phyloP scores from a whole-genome alignment of 2,113 vertebrate species.

The Clupea harengus region DNA sequence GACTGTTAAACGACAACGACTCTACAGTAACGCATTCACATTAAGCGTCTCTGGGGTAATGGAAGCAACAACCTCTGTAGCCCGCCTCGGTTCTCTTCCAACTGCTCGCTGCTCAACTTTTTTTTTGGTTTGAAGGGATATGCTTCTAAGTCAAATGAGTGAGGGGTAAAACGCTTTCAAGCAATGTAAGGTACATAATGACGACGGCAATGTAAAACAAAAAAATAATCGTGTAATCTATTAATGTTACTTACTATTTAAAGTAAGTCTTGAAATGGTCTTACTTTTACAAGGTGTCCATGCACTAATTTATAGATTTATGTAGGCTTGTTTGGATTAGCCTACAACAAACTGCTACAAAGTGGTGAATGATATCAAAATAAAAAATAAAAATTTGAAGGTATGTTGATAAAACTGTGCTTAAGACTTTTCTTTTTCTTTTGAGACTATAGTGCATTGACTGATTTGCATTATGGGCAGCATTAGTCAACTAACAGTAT shows the following conservation, averaged over 20 bases:
- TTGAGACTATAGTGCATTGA: not conserved
- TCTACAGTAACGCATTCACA: slow-evolving; percentile 68
- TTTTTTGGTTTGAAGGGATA: not conserved
- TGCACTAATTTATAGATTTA: no score
- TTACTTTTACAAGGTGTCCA: no score
- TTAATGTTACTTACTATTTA: no score
- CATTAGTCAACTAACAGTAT: not conserved
- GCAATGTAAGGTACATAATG: not conserved
- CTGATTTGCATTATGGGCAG: not conserved
- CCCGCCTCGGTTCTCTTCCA: not conserved
- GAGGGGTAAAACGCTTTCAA: not conserved
- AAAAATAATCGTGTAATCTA: no score
- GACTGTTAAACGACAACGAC: slow-evolving; percentile 64
- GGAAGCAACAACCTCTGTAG: not conserved
- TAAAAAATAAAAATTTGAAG: not conserved
- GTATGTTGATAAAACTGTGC: not conserved
- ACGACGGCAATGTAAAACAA: not conserved
- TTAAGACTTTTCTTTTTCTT: no score
- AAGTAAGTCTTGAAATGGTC: no score
- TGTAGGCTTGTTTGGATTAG: no score
- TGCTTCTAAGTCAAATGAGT: not conserved
- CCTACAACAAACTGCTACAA: no score
- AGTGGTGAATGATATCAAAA: no score
- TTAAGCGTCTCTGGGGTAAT: slow-evolving; percentile 55
- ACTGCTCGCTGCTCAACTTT: not conserved